Evolutionary conservation across 1,140 invertebrate genomes (phyloP), one percentile per base, ranked within the genome.

Genomic region (Drosophila biarmipes): DNA sequence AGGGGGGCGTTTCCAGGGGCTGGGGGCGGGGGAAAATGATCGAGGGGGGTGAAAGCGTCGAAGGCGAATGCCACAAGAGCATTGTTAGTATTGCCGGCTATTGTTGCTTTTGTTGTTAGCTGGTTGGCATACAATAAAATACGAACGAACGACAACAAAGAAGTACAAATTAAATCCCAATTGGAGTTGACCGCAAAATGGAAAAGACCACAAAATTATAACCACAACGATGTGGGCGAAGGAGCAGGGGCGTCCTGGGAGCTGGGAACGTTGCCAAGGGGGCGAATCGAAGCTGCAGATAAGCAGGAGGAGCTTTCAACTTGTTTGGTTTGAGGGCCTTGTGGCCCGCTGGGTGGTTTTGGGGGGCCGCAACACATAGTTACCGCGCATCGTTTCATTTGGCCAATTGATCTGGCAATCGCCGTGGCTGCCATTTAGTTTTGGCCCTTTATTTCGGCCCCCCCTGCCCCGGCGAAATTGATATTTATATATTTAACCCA

Each of bases 151-250:
- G 81, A 89, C 84, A 87, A 87, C 82, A 87, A 87, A 87, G 84
- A 87, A 87, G 82, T 87, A 87, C 82, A 87, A 87, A 87, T 87
- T 87, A 87, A 87, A 87, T 87, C 84, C 82, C 82, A 87, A 87
- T 87, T 87, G 84, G 82, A 84, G 84, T 87, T 89, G 82, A 87
- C 82, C 82, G 84, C 82, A 87, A 87, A 87, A 87, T 87, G 82
- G 79, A 84, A 89, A 87, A 84, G 82, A 84, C 84, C 82, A 87
- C 84, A 89, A 89, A 87, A 87, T 84, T 87, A 84, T 89, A 87
- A 87, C 82, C 82, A 84, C 82, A 87, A 87, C 81, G 74, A 86
- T 82, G 82, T 81, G 81, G 78, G 63, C 45, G 76, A 63, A 43
- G 34, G 40, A 46, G 45, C 19, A 38, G 19, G 27, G 34, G 17